Conservation (phyloP, 2,888 invertebrate genomes). For the Campaea margaritaria region DNA sequence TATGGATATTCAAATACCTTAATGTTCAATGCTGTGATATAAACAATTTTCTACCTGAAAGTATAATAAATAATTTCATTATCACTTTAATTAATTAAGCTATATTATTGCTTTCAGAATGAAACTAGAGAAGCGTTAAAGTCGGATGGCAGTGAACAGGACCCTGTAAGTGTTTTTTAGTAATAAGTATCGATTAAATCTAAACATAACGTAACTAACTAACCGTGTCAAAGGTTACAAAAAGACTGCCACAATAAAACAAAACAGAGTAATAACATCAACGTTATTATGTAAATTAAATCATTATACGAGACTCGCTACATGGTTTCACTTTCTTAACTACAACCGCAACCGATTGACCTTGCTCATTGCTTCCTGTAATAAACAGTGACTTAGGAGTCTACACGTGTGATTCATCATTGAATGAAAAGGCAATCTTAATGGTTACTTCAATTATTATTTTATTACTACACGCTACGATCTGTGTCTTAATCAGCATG, state of each 20-base stretch:
- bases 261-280: not conserved
- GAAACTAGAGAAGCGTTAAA: conserved; percentile 90
- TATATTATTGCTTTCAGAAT: conserved; percentile 69
- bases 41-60: too few species aligned
- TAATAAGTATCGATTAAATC: not conserved
- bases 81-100: not conserved
- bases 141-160: conserved; percentile 91
- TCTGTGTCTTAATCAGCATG: too few species aligned
- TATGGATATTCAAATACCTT: too few species aligned
- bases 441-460: too few species aligned
- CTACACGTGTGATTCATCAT: conserved; percentile 4
- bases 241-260: not conserved
- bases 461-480: too few species aligned
- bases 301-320: conserved; percentile 21
- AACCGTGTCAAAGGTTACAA: not conserved
- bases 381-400: conserved; percentile 8
- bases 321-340: conserved; percentile 42
- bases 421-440: not conserved
- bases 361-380: conserved; percentile 25
- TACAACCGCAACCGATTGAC: conserved; percentile 24
- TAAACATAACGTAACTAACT: too few species aligned
- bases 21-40: too few species aligned
- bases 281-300: conserved; percentile 32
- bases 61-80: conserved; percentile 11
- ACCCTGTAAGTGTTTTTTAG: conserved; percentile 86